phyloP scores from a whole-genome alignment of 1,140 invertebrate species.

The Parapsyche elsis region DNA sequence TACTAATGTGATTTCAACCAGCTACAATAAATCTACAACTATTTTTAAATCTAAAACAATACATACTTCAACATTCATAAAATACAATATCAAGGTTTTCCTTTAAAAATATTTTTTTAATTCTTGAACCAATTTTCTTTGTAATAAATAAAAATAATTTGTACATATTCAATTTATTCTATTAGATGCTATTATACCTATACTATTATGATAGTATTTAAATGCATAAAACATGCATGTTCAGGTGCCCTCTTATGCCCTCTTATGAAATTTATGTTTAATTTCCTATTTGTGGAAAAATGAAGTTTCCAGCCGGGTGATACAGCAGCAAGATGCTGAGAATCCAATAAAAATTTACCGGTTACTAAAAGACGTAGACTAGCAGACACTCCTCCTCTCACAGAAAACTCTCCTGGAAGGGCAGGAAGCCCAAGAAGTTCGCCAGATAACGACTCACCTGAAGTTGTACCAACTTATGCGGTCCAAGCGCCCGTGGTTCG shows the following conservation, averaged over 20 bases:
- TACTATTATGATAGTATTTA: background rate
- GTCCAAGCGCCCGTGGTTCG: conserved; percentile 60
- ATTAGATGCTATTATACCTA: too few species aligned
- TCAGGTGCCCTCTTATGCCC: too few species aligned
- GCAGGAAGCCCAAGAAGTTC: conserved; percentile 56
- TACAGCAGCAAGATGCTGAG: conserved; percentile 44
- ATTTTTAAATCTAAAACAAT: too few species aligned
- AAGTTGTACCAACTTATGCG: conserved; percentile 53
- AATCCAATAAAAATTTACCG: conserved; percentile 49
- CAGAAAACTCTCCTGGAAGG: conserved; percentile 53
- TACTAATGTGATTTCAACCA: background rate
- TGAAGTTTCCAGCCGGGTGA: background rate
- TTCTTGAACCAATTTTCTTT: too few species aligned
- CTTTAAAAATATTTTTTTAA: too few species aligned
- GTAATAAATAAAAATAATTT: too few species aligned
- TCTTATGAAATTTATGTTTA: too few species aligned
- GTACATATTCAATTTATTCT: too few species aligned
- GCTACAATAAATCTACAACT: too few species aligned
- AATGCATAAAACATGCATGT: background rate
- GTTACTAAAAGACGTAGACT: conserved; percentile 1
- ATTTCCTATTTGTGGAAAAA: too few species aligned
- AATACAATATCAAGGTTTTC: too few species aligned
- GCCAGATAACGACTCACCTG: conserved; percentile 56
- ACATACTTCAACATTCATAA: too few species aligned
- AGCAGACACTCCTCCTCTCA: conserved; percentile 28